A percentile compares a stretch with the other conserved stretches of the same genome.
Evolutionary conservation across 2,113 vertebrate genomes (phyloP).

Genomic region (Coturnix japonica): DNA sequence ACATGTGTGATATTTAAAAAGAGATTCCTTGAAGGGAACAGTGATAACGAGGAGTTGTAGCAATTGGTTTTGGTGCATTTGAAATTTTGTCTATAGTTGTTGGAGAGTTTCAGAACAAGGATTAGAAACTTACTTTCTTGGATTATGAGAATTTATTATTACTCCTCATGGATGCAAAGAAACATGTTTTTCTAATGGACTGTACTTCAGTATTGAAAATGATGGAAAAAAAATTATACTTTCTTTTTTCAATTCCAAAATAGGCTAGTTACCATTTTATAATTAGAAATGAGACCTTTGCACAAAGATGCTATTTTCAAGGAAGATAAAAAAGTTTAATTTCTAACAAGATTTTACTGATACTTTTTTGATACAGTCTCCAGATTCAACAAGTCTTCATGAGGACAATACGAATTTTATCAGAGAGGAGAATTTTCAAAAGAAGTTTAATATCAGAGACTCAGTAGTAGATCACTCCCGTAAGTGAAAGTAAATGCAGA

Average conservation of each 20-base stretch:
- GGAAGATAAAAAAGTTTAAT: background rate
- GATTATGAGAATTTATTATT: background rate
- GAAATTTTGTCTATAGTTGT: background rate
- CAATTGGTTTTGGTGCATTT: background rate
- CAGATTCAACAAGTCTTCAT: slow-evolving; percentile 7
- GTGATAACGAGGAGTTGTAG: background rate
- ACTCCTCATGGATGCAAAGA: background rate
- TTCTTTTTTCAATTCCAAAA: background rate
- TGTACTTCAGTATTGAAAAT: background rate
- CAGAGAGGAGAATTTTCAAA: slow-evolving; percentile 10
- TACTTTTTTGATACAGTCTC: background rate
- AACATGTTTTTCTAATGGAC: background rate
- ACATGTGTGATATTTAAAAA: background rate
- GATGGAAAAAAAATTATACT: background rate
- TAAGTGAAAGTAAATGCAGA: slow-evolving; percentile 38
- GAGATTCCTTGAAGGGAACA: background rate
- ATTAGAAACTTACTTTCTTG: background rate
- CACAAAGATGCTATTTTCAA: background rate
- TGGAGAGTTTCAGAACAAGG: background rate
- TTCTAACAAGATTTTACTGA: background rate
- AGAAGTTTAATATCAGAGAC: background rate
- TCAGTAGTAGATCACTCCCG: background rate
- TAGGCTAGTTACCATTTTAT: background rate
- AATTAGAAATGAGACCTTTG: background rate
- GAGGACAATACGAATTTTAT: background rate